Conservation (phyloP, 2,888 invertebrate genomes). For the Eupithecia centaureata region DNA sequence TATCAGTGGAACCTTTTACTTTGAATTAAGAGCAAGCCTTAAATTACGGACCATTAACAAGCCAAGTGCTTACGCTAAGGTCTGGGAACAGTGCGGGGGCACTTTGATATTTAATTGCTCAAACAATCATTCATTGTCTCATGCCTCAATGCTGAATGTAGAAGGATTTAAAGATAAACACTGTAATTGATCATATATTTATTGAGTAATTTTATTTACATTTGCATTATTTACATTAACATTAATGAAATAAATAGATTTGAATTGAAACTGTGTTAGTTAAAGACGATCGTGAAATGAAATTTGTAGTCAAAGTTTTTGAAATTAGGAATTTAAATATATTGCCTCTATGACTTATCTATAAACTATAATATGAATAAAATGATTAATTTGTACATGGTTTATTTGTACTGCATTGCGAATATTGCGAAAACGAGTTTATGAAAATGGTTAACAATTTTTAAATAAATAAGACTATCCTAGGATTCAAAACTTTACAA, state of each 20-base stretch:
- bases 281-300: constrained; percentile 1
- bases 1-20: constrained; percentile 70
- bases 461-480: constrained; percentile 38
- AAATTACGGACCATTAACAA: constrained; percentile 70
- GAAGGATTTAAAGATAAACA: constrained; percentile 34
- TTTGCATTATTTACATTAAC: constrained; percentile 71
- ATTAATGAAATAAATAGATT: constrained; percentile 19
- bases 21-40: constrained; percentile 65
- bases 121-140: constrained; percentile 41
- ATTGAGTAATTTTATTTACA: constrained; percentile 56
- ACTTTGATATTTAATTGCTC: constrained; percentile 40
- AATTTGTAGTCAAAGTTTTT: background rate
- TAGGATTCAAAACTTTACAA: constrained; percentile 20
- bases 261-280: background rate
- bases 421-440: constrained; percentile 29
- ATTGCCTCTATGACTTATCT: background rate
- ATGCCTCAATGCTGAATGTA: constrained; percentile 38
- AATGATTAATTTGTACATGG: constrained; percentile 37
- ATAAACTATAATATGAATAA: constrained; percentile 10
- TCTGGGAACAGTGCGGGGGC: constrained; percentile 58
- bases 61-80: constrained; percentile 66
- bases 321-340: background rate
- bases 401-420: constrained; percentile 42
- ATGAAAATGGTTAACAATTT: constrained; percentile 19
- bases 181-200: constrained; percentile 54